A percentile compares a stretch with the other conserved stretches of the same genome.
Evolutionary conservation across 2,888 invertebrate genomes (phyloP).

Genomic region (Melolontha melolontha): DNA sequence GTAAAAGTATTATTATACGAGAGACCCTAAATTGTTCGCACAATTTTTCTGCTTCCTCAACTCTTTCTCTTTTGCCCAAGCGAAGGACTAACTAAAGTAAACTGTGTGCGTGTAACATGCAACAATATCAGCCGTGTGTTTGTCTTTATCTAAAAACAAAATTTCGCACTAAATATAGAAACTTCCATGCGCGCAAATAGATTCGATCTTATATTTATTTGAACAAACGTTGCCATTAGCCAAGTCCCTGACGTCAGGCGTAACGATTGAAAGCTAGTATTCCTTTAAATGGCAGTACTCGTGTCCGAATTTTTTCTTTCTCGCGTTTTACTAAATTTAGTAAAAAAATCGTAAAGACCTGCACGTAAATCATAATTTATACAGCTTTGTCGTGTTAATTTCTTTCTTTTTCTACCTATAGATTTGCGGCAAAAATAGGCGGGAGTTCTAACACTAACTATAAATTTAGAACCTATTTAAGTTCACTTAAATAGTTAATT

Average conservation of each 20-base stretch:
- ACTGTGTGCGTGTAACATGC: slow-evolving; percentile 28
- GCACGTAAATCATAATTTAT: slow-evolving; percentile 35
- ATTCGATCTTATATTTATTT: slow-evolving; percentile 12
- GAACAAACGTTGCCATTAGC: slow-evolving; percentile 19
- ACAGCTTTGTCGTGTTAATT: slow-evolving; percentile 32
- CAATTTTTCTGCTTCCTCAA: slow-evolving; percentile 4
- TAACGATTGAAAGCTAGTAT: no score
- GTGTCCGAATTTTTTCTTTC: not conserved
- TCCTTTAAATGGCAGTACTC: not conserved
- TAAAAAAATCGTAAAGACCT: slow-evolving; percentile 22
- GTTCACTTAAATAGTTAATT: no score
- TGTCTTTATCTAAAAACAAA: slow-evolving; percentile 14
- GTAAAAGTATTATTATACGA: slow-evolving; percentile 40
- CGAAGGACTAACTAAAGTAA: slow-evolving; percentile 9
- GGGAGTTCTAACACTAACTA: not conserved
- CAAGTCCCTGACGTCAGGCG: no score
- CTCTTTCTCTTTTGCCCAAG: slow-evolving; percentile 1
- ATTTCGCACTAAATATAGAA: slow-evolving; percentile 22
- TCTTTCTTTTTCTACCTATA: slow-evolving; percentile 25
- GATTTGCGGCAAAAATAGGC: slow-evolving; percentile 23
- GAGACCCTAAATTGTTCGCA: slow-evolving; percentile 25
- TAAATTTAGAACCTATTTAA: no score
- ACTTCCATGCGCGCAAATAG: slow-evolving; percentile 9
- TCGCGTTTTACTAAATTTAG: slow-evolving; percentile 2
- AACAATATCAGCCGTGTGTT: slow-evolving; percentile 5